These are phyloP conservation scores for Pogona vitticeps DNA, from an alignment of 2,113 vertebrate species.

Conservation along the genomic window DNA sequence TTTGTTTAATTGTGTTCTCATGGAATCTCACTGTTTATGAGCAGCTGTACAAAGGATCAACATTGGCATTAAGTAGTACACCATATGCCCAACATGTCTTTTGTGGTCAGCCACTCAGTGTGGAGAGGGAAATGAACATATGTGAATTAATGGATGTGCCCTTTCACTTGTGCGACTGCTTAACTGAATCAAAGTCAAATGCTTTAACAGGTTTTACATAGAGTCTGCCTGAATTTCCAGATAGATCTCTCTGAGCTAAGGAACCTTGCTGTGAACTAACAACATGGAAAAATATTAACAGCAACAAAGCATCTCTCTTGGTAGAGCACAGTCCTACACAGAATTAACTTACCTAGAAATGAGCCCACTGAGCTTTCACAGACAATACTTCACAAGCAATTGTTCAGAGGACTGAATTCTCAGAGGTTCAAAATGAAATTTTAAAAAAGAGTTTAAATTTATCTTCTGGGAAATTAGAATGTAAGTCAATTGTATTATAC, in stretches of 20 bases:
- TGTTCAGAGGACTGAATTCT: not conserved
- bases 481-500: constrained; percentile 52
- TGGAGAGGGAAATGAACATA: no score
- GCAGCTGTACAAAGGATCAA: no score
- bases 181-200: no score
- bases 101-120: no score
- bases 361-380: not conserved
- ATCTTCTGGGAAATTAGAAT: constrained; percentile 51
- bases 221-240: not conserved
- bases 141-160: no score
- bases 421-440: not conserved
- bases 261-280: no score
- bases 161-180: no score
- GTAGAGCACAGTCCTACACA: constrained; percentile 28
- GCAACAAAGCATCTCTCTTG: constrained; percentile 40
- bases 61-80: no score
- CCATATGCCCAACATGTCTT: no score
- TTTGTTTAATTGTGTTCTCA: no score
- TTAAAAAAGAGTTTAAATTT: not conserved
- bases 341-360: not conserved
- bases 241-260: constrained; percentile 24
- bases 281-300: no score
- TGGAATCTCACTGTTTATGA: no score
- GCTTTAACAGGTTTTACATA: not conserved
- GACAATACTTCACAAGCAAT: not conserved